Conservation (phyloP, 2,113 vertebrate genomes). For the Hippoglossus stenolepis region DNA sequence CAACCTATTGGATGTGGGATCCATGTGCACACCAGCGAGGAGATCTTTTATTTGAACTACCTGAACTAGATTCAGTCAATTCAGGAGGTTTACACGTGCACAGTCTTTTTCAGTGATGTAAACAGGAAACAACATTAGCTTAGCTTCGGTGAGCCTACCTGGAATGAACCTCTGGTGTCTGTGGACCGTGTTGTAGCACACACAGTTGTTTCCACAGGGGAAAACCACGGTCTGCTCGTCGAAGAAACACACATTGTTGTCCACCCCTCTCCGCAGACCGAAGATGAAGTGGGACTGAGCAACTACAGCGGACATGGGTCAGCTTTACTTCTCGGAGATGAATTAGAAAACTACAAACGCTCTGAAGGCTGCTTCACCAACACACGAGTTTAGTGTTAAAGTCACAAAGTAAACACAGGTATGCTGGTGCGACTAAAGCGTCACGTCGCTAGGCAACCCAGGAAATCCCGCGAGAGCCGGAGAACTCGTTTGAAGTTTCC, state of each 20-base stretch:
- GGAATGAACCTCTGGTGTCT: conserved; percentile 89
- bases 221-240: conserved; percentile 90
- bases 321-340: background rate
- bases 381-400: background rate
- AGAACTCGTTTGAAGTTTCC: background rate
- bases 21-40: no score
- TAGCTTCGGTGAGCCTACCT: conserved; percentile 75
- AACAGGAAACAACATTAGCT: background rate
- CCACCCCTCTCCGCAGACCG: conserved; percentile 85
- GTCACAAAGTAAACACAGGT: background rate
- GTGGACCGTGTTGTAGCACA: conserved; percentile 88
- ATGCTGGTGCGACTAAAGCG: background rate
- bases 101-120: background rate
- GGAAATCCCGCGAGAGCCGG: conserved; percentile 25
- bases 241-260: conserved; percentile 87
- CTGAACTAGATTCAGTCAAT: no score
- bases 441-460: conserved; percentile 64
- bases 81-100: no score
- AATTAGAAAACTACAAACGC: no score
- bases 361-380: background rate
- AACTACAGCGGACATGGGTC: conserved; percentile 52
- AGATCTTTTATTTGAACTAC: no score
- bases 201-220: conserved; percentile 88
- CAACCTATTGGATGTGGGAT: no score
- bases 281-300: conserved; percentile 85